phyloP scores from a whole-genome alignment of 2,797 vertebrate genomes.

The Tapera naevia region DNA sequence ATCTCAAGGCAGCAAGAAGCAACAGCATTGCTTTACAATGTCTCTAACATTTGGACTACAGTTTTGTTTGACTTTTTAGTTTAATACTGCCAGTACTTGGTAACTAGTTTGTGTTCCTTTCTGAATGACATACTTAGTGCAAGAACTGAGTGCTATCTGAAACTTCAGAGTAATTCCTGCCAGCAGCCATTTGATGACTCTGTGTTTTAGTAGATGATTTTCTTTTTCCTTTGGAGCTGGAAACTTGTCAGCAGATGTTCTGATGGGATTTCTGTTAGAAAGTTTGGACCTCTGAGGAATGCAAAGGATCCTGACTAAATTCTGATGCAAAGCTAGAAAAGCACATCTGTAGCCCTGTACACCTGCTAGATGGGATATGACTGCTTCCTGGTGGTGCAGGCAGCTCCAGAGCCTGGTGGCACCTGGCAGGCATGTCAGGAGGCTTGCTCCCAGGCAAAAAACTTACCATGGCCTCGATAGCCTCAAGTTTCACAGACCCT shows the following conservation, averaged over 20 bases:
- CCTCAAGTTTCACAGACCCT: not conserved
- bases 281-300: not conserved
- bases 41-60: not conserved
- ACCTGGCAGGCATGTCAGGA: not conserved
- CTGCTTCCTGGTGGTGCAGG: not conserved
- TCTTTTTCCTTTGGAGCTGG: not conserved
- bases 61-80: not conserved
- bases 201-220: not conserved
- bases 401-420: not conserved
- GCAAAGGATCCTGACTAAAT: not conserved
- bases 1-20: slow-evolving; percentile 24
- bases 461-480: rapidly evolving
- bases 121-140: not conserved
- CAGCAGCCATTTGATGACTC: not conserved
- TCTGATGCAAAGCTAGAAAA: not conserved
- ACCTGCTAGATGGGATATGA: not conserved
- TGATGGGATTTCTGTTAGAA: not conserved
- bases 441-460: not conserved
- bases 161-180: not conserved
- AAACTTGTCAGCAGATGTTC: not conserved
- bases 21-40: not conserved
- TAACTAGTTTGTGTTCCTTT: not conserved
- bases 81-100: not conserved
- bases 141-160: not conserved
- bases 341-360: rapidly evolving